These are phyloP conservation scores for Drosophila borealis DNA, from an alignment of 2,888 invertebrate genomes.

Conservation along the genomic window DNA sequence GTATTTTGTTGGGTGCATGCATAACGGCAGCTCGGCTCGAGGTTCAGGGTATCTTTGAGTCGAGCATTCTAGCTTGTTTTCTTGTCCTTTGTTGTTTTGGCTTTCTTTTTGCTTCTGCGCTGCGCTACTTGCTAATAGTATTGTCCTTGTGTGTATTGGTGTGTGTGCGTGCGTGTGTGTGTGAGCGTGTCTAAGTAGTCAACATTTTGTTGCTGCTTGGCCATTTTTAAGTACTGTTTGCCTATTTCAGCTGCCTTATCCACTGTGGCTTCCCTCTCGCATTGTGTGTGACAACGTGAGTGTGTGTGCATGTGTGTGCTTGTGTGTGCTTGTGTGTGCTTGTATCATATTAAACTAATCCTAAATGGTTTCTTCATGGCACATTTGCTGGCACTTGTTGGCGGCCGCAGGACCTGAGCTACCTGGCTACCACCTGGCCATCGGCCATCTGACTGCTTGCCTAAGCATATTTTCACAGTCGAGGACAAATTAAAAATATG, in stretches of 20 bases:
- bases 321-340: conserved; percentile 20
- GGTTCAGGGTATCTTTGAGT: too few relatives aligned
- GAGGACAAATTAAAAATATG: conserved; percentile 44
- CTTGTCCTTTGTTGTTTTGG: conserved; percentile 20
- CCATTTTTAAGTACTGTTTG: conserved; percentile 81
- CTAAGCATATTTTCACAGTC: conserved; percentile 48
- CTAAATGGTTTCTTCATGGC: conserved; percentile 84
- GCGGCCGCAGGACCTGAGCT: conserved; percentile 29
- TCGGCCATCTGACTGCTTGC: conserved; percentile 4
- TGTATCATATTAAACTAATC: conserved; percentile 84
- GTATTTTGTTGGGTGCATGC: too few relatives aligned
- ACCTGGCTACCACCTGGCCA: neutral
- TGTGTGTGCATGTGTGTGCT: neutral
- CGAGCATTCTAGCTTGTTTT: conserved; percentile 8
- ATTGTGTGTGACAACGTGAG: neutral
- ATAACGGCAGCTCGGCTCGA: too few relatives aligned
- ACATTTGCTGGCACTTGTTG: conserved; percentile 76
- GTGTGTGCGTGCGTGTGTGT: conserved; percentile 19
- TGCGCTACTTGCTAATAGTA: conserved; percentile 50
- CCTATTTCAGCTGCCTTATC: conserved; percentile 82
- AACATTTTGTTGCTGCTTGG: conserved; percentile 67
- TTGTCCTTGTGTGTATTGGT: conserved; percentile 45
- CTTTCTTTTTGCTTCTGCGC: conserved; percentile 22
- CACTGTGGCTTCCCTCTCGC: conserved; percentile 18
- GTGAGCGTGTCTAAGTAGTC: conserved; percentile 62